phyloP scores from a whole-genome alignment of 2,113 vertebrate species.

The Ictidomys tridecemlineatus region DNA sequence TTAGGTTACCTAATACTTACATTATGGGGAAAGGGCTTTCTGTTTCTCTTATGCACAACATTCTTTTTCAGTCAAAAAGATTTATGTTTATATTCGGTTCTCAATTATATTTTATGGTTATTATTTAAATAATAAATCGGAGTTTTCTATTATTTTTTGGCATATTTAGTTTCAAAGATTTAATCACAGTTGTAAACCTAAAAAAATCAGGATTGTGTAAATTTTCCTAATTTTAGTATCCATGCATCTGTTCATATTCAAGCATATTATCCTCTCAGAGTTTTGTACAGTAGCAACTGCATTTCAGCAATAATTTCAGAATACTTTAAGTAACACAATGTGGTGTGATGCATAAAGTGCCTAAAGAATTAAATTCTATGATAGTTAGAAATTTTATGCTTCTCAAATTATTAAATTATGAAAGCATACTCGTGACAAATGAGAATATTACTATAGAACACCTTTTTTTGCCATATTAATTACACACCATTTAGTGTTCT shows the following conservation, averaged over 20 bases:
- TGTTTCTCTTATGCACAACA: background rate
- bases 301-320: slow-evolving; percentile 47
- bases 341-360: background rate
- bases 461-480: slow-evolving; percentile 81
- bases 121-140: slow-evolving; percentile 13
- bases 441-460: slow-evolving; percentile 56
- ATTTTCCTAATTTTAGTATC: background rate
- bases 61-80: background rate
- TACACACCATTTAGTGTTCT: slow-evolving; percentile 81
- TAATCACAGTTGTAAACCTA: background rate
- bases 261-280: background rate
- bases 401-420: slow-evolving; percentile 75
- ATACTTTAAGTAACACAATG: slow-evolving; percentile 33
- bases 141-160: background rate
- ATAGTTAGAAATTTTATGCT: slow-evolving; percentile 50
- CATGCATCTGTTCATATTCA: background rate
- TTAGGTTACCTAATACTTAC: background rate
- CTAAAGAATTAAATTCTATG: slow-evolving; percentile 40
- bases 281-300: background rate
- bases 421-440: slow-evolving; percentile 74
- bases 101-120: background rate
- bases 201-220: background rate
- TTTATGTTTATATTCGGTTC: background rate
- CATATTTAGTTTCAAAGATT: background rate
- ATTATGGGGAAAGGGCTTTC: background rate